A percentile compares a stretch with the other conserved stretches of the same genome.
Conservation (phyloP, 1,140 invertebrate genomes). For the Tetragonula clypearis region DNA sequence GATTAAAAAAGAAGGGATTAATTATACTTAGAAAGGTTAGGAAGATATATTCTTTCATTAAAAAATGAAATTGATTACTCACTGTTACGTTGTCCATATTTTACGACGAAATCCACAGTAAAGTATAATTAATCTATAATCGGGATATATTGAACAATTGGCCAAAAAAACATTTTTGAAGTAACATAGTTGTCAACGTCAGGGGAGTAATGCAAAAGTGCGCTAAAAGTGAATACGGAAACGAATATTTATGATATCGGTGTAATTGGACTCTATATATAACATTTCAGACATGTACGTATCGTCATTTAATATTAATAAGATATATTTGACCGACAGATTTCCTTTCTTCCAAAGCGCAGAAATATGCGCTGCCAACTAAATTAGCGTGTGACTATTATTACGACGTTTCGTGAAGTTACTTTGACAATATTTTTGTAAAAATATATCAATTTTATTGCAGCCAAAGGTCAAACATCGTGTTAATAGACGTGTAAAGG, state of each 20-base stretch:
- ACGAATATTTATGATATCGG: slow-evolving; percentile 4
- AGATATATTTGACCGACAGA: background rate
- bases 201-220: background rate
- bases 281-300: slow-evolving; percentile 2
- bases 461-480: slow-evolving; percentile 27
- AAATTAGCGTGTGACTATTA: slow-evolving; percentile 15
- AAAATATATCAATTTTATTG: slow-evolving; percentile 15
- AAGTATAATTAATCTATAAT: slow-evolving; percentile 46
- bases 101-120: slow-evolving; percentile 13
- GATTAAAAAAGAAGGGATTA: background rate
- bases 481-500: slow-evolving; percentile 36
- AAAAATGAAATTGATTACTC: slow-evolving; percentile 49
- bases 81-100: slow-evolving; percentile 73
- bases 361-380: background rate
- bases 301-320: slow-evolving; percentile 16
- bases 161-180: slow-evolving; percentile 41
- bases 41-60: background rate
- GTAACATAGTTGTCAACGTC: slow-evolving; percentile 33
- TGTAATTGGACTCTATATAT: background rate
- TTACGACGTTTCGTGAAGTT: background rate
- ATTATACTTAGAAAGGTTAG: slow-evolving; percentile 17
- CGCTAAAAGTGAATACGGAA: background rate
- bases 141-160: slow-evolving; percentile 11
- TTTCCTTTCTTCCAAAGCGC: background rate
- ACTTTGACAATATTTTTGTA: background rate